Evolutionary conservation across 2,888 invertebrate genomes (phyloP).

Genomic region (Boloria euphrosyne): DNA sequence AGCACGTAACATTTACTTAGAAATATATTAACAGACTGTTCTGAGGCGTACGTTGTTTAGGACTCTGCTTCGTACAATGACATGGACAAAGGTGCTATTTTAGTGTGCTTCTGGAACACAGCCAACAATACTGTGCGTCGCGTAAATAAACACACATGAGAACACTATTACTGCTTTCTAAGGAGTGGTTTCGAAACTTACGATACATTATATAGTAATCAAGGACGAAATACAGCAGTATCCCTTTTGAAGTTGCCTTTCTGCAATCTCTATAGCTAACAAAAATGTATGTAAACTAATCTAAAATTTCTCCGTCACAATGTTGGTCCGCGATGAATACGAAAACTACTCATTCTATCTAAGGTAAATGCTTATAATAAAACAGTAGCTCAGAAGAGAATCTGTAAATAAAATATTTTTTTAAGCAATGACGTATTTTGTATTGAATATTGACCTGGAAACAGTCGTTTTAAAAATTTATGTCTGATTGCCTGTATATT

Average conservation of each 20-base stretch:
- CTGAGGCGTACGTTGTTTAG: constrained; percentile 46
- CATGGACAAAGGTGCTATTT: constrained; percentile 77
- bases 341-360: too few relatives aligned
- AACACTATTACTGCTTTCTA: constrained; percentile 52
- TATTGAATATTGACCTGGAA: too few relatives aligned
- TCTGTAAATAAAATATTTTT: too few relatives aligned
- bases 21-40: constrained; percentile 3
- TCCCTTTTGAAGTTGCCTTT: background rate
- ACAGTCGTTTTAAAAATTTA: too few relatives aligned
- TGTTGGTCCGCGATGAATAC: too few relatives aligned
- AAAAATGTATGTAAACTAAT: too few relatives aligned
- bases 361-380: too few relatives aligned
- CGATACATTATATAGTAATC: constrained; percentile 5
- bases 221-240: constrained; percentile 3
- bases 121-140: constrained; percentile 69
- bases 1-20: background rate
- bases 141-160: constrained; percentile 76
- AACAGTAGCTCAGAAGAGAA: too few relatives aligned
- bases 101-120: constrained; percentile 69
- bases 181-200: constrained; percentile 1
- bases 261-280: too few relatives aligned
- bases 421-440: too few relatives aligned
- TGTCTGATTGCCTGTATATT: too few relatives aligned
- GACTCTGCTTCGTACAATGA: constrained; percentile 76
- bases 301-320: too few relatives aligned